Percentiles rank a stretch among this genome's conserved stretches.
Conservation (phyloP, 2,113 vertebrate species). For the Athene cunicularia region DNA sequence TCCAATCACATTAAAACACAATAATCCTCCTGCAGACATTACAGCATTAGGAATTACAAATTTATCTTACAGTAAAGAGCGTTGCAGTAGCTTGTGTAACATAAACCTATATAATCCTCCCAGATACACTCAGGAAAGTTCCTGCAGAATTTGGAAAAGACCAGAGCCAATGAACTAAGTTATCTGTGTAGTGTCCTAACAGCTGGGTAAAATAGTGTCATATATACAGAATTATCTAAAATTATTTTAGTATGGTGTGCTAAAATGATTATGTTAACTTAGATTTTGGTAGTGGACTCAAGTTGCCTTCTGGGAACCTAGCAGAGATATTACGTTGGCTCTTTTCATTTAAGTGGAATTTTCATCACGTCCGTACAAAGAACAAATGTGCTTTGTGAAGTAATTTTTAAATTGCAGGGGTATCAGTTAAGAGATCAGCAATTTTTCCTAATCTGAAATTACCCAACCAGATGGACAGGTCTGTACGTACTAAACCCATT, state of each 20-base stretch:
- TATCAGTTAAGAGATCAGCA: not conserved
- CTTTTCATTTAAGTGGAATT: not conserved
- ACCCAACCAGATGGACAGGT: not conserved
- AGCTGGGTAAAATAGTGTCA: not conserved
- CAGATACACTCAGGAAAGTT: not conserved
- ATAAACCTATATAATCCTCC: not conserved
- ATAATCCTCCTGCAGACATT: conserved; percentile 25
- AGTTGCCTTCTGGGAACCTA: not conserved
- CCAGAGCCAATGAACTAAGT: not conserved
- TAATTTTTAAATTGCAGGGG: not conserved
- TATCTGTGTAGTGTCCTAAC: not conserved
- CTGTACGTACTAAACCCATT: not conserved
- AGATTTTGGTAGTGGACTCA: not conserved
- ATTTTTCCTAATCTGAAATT: not conserved
- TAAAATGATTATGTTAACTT: not conserved
- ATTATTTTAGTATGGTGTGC: not conserved
- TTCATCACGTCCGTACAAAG: not conserved
- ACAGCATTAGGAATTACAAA: conserved; percentile 15
- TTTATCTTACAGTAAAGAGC: not conserved
- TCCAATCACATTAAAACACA: conserved; percentile 21
- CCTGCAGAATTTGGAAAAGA: not conserved
- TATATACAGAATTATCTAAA: not conserved
- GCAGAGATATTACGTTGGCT: not conserved
- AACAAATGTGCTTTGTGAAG: not conserved
- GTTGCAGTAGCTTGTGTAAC: not conserved